Conservation (phyloP, 2,113 vertebrate species). For the Indri indri region DNA sequence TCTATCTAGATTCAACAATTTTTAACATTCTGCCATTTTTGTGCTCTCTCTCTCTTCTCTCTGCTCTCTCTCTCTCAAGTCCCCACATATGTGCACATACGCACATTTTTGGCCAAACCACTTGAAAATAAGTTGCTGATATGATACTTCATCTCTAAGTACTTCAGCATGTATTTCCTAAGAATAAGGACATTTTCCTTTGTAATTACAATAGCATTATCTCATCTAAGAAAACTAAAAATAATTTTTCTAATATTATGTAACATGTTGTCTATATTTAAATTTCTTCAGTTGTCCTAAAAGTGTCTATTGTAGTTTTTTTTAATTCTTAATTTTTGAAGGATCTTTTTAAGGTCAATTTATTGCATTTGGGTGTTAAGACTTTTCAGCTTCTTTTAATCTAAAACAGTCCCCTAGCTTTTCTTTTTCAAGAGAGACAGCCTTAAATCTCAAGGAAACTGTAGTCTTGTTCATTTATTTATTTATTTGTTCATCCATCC, state of each 20-base stretch:
- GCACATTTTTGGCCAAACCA: background rate
- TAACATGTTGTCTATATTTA: background rate
- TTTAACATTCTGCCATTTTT: background rate
- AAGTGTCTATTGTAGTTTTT: background rate
- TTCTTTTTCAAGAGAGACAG: background rate
- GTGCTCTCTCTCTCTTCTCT: background rate
- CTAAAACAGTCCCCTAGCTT: background rate
- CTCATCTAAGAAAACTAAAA: conserved; percentile 35
- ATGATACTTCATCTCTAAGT: background rate
- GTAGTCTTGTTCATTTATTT: background rate
- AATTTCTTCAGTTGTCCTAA: background rate
- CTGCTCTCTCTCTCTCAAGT: background rate
- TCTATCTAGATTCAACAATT: background rate
- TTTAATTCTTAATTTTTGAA: background rate
- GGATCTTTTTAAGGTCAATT: background rate
- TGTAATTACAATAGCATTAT: background rate
- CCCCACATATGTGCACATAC: background rate
- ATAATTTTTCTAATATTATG: background rate
- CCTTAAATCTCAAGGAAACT: background rate
- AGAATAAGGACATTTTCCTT: background rate
- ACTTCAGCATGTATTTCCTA: background rate
- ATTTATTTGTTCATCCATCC: background rate
- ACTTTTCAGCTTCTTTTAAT: background rate
- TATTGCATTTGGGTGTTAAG: background rate
- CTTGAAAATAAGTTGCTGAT: background rate